Evolutionary conservation across 1,140 invertebrate genomes (phyloP).

Genomic region (Bradysia coprophila): DNA sequence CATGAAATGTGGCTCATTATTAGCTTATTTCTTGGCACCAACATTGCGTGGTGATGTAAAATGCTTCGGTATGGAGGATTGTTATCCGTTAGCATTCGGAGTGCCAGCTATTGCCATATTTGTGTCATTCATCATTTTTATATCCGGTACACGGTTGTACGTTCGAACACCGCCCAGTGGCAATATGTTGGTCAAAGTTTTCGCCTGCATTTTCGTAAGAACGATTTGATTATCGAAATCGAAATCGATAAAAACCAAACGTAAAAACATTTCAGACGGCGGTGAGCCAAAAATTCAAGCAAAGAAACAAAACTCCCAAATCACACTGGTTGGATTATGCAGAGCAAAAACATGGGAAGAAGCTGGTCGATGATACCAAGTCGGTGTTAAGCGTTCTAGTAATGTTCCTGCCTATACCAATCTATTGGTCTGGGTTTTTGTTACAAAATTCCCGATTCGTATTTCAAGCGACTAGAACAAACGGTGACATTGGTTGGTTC

Average conservation of each 20-base stretch:
- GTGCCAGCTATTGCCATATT: conserved; percentile 56
- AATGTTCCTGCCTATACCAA: conserved; percentile 41
- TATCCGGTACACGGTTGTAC: conserved; percentile 34
- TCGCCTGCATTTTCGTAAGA: conserved; percentile 44
- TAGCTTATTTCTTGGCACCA: conserved; percentile 50
- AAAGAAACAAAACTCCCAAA: conserved; percentile 1
- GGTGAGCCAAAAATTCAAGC: background rate
- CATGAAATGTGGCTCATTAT: conserved; percentile 57
- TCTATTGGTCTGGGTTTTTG: conserved; percentile 51
- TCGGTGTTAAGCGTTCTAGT: conserved; percentile 29
- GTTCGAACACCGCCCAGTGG: conserved; percentile 37
- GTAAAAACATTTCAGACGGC: conserved; percentile 1
- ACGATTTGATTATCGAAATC: too few relatives aligned
- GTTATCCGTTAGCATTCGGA: conserved; percentile 67
- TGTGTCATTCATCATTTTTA: too few relatives aligned
- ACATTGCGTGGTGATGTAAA: too few relatives aligned
- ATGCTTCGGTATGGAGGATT: conserved; percentile 46
- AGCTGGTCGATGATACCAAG: conserved; percentile 25
- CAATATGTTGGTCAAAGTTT: conserved; percentile 55
- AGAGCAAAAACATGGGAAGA: conserved; percentile 1
- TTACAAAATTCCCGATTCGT: conserved; percentile 37
- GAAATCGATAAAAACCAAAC: too few relatives aligned
- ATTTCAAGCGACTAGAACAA: conserved; percentile 46
- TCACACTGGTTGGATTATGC: conserved; percentile 5
- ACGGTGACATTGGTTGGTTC: conserved; percentile 36